Conservation (phyloP, 2,797 vertebrate species). For the Florisuga fusca region DNA sequence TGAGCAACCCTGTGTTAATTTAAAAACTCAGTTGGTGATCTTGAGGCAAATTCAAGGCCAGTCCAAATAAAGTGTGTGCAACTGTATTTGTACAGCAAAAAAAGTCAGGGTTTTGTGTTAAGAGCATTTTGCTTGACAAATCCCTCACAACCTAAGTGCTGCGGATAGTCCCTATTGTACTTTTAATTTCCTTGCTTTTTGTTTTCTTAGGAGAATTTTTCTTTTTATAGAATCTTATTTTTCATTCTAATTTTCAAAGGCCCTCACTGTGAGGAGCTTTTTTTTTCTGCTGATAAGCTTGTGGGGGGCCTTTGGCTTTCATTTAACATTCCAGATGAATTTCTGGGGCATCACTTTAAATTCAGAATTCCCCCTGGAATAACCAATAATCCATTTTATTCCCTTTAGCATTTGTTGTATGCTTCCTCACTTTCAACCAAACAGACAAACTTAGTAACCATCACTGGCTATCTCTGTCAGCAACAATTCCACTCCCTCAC, state of each 20-base stretch:
- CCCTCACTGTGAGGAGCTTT: conserved; percentile 16
- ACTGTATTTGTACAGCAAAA: conserved; percentile 24
- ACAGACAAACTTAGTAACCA: conserved; percentile 11
- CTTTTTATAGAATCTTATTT: conserved; percentile 55
- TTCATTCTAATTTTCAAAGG: conserved; percentile 71
- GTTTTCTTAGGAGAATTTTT: conserved; percentile 51
- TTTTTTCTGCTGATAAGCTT: conserved; percentile 54
- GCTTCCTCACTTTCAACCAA: conserved; percentile 38
- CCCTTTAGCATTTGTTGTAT: conserved; percentile 41
- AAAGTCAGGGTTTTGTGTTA: conserved; percentile 9
- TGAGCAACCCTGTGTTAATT: conserved; percentile 26
- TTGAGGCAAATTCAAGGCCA: not conserved
- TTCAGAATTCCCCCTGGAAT: conserved; percentile 49
- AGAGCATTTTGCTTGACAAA: not conserved
- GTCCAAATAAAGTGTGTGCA: not conserved
- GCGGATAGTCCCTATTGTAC: not conserved
- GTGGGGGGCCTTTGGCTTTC: conserved; percentile 45
- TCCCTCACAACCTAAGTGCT: not conserved
- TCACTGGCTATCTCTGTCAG: conserved; percentile 30
- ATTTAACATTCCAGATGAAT: conserved; percentile 68
- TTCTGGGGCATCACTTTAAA: conserved; percentile 64
- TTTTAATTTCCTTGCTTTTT: conserved; percentile 48
- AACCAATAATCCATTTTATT: conserved; percentile 53
- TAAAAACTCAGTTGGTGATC: conserved; percentile 50
- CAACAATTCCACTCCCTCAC: conserved; percentile 30